Conservation (phyloP, 2,888 invertebrate species). For the Mamestra brassicae region DNA sequence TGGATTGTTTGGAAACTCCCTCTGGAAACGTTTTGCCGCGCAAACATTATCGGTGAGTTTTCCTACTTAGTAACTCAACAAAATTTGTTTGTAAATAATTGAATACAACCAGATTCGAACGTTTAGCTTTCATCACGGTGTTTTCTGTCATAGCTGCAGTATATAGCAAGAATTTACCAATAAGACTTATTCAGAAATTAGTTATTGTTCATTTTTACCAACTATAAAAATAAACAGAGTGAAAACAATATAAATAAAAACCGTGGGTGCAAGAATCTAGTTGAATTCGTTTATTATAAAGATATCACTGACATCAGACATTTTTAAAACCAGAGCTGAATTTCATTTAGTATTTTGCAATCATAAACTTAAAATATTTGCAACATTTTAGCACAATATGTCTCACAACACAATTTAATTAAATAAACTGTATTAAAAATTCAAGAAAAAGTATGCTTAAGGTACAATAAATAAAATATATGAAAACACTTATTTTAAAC, state of each 20-base stretch:
- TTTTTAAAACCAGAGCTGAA: not conserved
- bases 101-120: not conserved
- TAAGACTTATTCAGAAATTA: constrained; percentile 3
- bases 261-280: not conserved
- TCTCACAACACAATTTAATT: constrained; percentile 7
- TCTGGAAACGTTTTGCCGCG: constrained; percentile 56
- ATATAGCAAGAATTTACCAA: not conserved
- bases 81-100: constrained; percentile 6
- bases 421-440: constrained; percentile 6
- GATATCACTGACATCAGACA: constrained; percentile 1
- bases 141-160: not conserved
- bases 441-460: constrained; percentile 9
- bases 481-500: constrained; percentile 67
- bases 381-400: not conserved
- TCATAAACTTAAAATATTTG: constrained; percentile 18
- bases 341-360: not conserved
- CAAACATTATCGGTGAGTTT: constrained; percentile 66
- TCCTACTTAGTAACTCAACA: constrained; percentile 9
- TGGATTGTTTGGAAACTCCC: constrained; percentile 63
- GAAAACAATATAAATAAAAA: not conserved
- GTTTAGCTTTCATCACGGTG: not conserved
- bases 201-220: not conserved
- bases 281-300: not conserved
- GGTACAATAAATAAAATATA: constrained; percentile 40
- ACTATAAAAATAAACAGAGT: not conserved